phyloP scores from a whole-genome alignment of 2,113 vertebrate species.

The Aphyosemion australe region DNA sequence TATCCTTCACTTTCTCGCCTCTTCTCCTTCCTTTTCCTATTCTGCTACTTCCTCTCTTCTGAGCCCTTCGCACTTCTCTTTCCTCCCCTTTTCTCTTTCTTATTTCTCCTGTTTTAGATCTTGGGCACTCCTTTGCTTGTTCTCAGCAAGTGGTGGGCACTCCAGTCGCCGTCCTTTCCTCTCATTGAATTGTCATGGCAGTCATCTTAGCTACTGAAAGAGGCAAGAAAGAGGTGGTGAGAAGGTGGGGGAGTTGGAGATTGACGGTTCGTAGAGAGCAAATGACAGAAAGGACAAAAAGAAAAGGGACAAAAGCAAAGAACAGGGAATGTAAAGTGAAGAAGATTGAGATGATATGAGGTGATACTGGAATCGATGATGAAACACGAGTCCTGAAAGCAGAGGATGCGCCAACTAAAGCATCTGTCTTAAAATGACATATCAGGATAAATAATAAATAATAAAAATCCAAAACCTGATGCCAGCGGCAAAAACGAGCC shows the following conservation, averaged over 20 bases:
- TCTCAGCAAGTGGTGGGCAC: conserved; percentile 36
- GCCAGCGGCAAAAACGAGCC: conserved; percentile 7
- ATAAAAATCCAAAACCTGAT: conserved; percentile 25
- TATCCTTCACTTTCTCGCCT: conserved; percentile 52
- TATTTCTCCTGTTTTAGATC: conserved; percentile 16
- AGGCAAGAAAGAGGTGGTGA: conserved; percentile 33
- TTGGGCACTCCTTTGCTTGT: conserved; percentile 30
- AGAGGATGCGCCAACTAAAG: conserved; percentile 19
- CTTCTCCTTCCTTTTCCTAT: conserved; percentile 24
- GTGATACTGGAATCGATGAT: conserved; percentile 26
- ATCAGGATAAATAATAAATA: conserved; percentile 8
- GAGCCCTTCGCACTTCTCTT: conserved; percentile 27
- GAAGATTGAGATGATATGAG: conserved; percentile 6
- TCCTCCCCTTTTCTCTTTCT: conserved; percentile 13
- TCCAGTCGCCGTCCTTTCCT: conserved; percentile 63
- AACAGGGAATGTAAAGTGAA: conserved; percentile 4
- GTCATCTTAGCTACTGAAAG: conserved; percentile 61
- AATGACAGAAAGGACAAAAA: conserved; percentile 18
- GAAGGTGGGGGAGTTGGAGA: conserved; percentile 21
- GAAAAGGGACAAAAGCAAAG: conserved; percentile 6
- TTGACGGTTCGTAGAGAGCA: conserved; percentile 7
- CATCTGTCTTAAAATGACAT: conserved; percentile 4
- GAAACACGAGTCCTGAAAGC: conserved; percentile 46
- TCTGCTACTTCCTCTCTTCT: conserved; percentile 14
- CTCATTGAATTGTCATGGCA: conserved; percentile 69